A percentile compares a stretch with the other conserved stretches of the same genome.
Evolutionary conservation across 1,140 invertebrate species (phyloP).

Genomic region (Eupeodes corollae): DNA sequence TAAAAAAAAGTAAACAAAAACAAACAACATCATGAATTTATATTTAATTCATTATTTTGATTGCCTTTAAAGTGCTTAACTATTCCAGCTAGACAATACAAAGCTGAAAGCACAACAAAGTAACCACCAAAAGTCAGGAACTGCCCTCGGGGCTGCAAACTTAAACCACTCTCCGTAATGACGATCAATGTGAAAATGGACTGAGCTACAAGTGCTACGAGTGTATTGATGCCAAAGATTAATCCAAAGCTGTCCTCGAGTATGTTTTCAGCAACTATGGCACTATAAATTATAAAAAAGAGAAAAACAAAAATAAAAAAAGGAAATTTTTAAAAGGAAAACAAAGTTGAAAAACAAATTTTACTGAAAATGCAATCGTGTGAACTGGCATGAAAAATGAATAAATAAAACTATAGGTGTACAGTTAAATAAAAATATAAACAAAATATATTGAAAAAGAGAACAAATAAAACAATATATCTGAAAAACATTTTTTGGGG

Average conservation of each 20-base stretch:
- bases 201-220: conserved; percentile 65
- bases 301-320: conserved; percentile 15
- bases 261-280: conserved; percentile 71
- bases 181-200: conserved; percentile 64
- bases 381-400: too few species aligned
- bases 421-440: too few species aligned
- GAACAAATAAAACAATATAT: too few species aligned
- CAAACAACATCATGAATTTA: too few species aligned
- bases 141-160: conserved; percentile 37
- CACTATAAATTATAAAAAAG: conserved; percentile 42
- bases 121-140: conserved; percentile 38
- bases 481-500: too few species aligned
- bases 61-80: background rate
- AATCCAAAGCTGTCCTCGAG: conserved; percentile 75
- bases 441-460: too few species aligned
- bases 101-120: conserved; percentile 18
- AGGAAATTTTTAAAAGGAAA: background rate
- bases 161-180: conserved; percentile 36
- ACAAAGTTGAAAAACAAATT: background rate
- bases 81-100: conserved; percentile 9
- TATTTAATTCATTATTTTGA: background rate
- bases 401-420: too few species aligned
- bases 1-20: too few species aligned
- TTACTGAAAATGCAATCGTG: background rate
- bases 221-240: conserved; percentile 82